Percentiles rank a stretch among this genome's conserved stretches.
These are phyloP conservation scores for Vireo altiloquus DNA, from an alignment of 2,113 vertebrate species.

Conservation along the genomic window DNA sequence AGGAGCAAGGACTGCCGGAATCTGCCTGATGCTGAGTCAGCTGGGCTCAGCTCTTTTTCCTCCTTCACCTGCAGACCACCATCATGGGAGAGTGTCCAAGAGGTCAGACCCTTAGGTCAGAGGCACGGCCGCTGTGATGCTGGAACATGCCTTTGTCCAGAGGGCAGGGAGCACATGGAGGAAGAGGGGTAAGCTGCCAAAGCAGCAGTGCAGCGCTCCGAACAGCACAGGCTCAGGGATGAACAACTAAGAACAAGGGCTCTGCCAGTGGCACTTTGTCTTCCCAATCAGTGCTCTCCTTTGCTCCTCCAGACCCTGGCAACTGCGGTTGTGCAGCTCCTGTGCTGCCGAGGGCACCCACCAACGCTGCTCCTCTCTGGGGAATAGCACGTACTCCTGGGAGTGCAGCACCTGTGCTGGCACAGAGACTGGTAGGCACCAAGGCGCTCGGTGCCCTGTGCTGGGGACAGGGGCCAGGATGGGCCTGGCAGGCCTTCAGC, in stretches of 20 bases:
- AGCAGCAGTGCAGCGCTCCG: background rate
- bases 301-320: background rate
- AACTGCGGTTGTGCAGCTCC: background rate
- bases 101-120: accelerated
- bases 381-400: background rate
- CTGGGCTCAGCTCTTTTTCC: background rate
- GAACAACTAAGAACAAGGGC: too few species aligned
- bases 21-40: background rate
- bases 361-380: background rate
- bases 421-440: background rate
- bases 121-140: background rate
- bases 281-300: background rate
- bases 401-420: background rate
- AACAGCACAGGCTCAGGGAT: accelerated
- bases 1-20: accelerated
- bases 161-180: background rate
- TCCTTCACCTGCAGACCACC: background rate
- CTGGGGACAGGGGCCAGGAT: too few species aligned
- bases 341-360: background rate
- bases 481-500: background rate
- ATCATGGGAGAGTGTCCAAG: background rate
- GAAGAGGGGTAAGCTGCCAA: background rate
- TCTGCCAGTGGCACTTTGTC: background rate
- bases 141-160: accelerated
- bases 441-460: accelerated